Percentiles rank a stretch among this genome's conserved stretches.
These are phyloP conservation scores for Cheiracanthium punctorium DNA, from an alignment of 2,888 invertebrate species.

Conservation along the genomic window DNA sequence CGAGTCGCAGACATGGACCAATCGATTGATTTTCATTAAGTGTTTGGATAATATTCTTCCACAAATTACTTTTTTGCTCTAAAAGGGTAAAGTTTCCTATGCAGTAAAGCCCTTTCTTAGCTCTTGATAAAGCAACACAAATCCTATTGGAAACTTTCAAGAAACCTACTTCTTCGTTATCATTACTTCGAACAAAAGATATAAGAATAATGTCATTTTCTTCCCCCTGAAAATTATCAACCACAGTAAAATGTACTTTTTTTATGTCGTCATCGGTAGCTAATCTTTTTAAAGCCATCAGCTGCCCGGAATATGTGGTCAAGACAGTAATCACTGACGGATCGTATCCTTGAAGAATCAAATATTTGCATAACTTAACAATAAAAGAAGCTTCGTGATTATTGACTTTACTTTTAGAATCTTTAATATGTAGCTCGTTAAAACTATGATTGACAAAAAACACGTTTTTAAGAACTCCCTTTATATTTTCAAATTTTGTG, in stretches of 20 bases:
- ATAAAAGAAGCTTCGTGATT: constrained; percentile 73
- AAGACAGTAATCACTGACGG: constrained; percentile 75
- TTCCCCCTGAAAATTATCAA: constrained; percentile 74
- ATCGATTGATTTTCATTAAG: constrained; percentile 47
- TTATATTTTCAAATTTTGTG: constrained; percentile 72
- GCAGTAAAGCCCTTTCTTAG: constrained; percentile 70
- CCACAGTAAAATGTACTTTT: constrained; percentile 66
- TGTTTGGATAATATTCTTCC: constrained; percentile 53
- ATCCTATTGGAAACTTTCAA: constrained; percentile 74
- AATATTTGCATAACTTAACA: constrained; percentile 71
- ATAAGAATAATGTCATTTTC: constrained; percentile 74
- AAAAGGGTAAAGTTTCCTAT: constrained; percentile 70
- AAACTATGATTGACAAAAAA: constrained; percentile 73
- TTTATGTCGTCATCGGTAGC: constrained; percentile 14
- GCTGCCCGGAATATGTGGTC: constrained; percentile 75
- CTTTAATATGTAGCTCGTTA: constrained; percentile 40
- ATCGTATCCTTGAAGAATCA: constrained; percentile 73
- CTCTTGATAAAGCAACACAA: constrained; percentile 72
- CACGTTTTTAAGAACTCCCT: constrained; percentile 73
- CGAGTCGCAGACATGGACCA: constrained; percentile 51
- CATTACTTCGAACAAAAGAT: constrained; percentile 73
- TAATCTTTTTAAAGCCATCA: constrained; percentile 68
- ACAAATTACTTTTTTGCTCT: constrained; percentile 47
- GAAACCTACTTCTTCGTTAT: constrained; percentile 74
- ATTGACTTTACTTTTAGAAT: constrained; percentile 72